phyloP scores from a whole-genome alignment of 2,888 invertebrate species.

The Resseliella maxima region DNA sequence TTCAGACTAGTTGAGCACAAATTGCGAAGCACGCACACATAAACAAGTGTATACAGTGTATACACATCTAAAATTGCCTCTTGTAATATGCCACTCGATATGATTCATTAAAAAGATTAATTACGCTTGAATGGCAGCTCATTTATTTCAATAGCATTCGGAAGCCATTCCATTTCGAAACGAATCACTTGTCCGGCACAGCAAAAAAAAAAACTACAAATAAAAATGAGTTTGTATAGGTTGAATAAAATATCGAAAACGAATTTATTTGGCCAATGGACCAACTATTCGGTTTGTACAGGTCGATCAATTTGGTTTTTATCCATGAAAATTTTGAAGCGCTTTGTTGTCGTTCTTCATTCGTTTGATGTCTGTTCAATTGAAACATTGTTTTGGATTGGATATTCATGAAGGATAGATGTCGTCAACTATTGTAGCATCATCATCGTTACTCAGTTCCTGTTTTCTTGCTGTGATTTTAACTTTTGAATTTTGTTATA shows the following conservation, averaged over 20 bases:
- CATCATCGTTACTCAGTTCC: no score
- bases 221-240: not conserved
- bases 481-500: not conserved
- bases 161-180: constrained; percentile 27
- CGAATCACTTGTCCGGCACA: not conserved
- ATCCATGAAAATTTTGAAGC: not conserved
- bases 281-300: not conserved
- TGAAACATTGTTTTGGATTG: not conserved
- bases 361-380: constrained; percentile 22
- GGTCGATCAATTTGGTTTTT: constrained; percentile 16
- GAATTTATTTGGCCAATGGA: not conserved
- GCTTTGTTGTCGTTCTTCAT: not conserved
- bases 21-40: not conserved
- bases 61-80: no score
- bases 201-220: no score
- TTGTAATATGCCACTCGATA: constrained; percentile 33
- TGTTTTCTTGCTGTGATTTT: not conserved
- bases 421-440: constrained; percentile 13
- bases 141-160: constrained; percentile 28
- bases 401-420: not conserved
- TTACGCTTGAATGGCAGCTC: constrained; percentile 54
- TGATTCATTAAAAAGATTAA: constrained; percentile 49
- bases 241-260: not conserved
- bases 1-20: not conserved
- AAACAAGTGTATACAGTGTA: no score